Conservation (phyloP, 2,113 vertebrate genomes). For the Pygoscelis antarcticus region DNA sequence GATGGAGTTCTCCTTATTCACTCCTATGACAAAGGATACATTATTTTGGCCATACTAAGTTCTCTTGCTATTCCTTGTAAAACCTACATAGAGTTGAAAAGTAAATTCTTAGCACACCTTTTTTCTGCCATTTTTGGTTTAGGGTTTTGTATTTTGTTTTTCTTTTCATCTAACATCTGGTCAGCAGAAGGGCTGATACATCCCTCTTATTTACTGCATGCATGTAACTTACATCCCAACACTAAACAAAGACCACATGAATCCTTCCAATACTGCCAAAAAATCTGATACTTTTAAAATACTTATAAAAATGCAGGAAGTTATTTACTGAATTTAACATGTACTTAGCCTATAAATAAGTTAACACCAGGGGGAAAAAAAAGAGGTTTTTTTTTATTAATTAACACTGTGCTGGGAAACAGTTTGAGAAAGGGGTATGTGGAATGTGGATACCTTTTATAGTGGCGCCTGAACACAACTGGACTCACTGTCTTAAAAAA, state of each 20-base stretch:
- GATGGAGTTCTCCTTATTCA: neutral
- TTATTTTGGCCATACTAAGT: neutral
- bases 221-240: slow-evolving; percentile 67
- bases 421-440: neutral
- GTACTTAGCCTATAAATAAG: slow-evolving; percentile 25
- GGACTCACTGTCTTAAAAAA: neutral
- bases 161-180: slow-evolving; percentile 79
- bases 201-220: slow-evolving; percentile 42
- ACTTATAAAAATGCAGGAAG: slow-evolving; percentile 43
- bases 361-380: neutral
- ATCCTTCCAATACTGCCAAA: slow-evolving; percentile 15
- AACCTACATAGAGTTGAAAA: neutral
- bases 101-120: slow-evolving; percentile 43
- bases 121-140: neutral
- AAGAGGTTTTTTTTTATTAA: neutral
- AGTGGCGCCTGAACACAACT: neutral
- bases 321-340: slow-evolving; percentile 43
- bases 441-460: neutral
- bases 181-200: slow-evolving; percentile 71
- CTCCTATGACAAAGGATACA: neutral
- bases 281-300: slow-evolving; percentile 22
- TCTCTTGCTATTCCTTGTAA: neutral
- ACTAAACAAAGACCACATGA: slow-evolving; percentile 69
- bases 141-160: slow-evolving; percentile 8
- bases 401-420: neutral